These are phyloP conservation scores for Hyles vespertilio DNA, from an alignment of 1,140 invertebrate species.

Conservation along the genomic window DNA sequence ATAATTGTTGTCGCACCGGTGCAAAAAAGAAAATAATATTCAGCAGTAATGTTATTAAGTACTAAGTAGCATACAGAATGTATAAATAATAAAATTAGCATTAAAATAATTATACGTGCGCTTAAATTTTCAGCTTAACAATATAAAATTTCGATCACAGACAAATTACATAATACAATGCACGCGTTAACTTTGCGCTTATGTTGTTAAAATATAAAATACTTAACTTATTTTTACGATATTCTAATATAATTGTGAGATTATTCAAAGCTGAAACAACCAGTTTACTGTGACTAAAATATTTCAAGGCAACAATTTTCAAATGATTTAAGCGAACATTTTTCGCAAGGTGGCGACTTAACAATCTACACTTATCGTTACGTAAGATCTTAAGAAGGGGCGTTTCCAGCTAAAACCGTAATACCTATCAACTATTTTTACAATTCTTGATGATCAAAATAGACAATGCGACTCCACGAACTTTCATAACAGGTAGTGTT, in stretches of 20 bases:
- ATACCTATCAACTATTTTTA: slow-evolving; percentile 23
- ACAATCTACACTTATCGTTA: slow-evolving; percentile 24
- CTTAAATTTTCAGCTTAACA: slow-evolving; percentile 66
- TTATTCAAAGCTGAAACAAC: slow-evolving; percentile 64
- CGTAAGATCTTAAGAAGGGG: slow-evolving; percentile 20
- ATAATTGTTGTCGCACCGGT: neutral
- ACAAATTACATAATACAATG: slow-evolving; percentile 70
- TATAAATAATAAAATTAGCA: slow-evolving; percentile 29
- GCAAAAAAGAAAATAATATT: neutral
- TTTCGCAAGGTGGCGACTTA: slow-evolving; percentile 45
- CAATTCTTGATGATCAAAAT: slow-evolving; percentile 2
- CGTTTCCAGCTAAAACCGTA: slow-evolving; percentile 16
- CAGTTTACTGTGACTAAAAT: slow-evolving; percentile 57
- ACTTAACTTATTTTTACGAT: slow-evolving; percentile 65
- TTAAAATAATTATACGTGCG: slow-evolving; percentile 46
- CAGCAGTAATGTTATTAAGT: neutral
- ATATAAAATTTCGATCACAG: slow-evolving; percentile 74
- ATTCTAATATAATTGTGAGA: slow-evolving; percentile 60
- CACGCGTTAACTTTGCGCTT: slow-evolving; percentile 54
- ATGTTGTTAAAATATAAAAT: slow-evolving; percentile 69
- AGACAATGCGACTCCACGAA: too few species aligned
- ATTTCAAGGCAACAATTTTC: slow-evolving; percentile 62
- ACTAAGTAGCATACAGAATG: slow-evolving; percentile 31
- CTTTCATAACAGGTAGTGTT: too few species aligned
- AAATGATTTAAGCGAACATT: slow-evolving; percentile 52